Conservation (phyloP, 1,140 invertebrate species). For the Drosophila navojoa region DNA sequence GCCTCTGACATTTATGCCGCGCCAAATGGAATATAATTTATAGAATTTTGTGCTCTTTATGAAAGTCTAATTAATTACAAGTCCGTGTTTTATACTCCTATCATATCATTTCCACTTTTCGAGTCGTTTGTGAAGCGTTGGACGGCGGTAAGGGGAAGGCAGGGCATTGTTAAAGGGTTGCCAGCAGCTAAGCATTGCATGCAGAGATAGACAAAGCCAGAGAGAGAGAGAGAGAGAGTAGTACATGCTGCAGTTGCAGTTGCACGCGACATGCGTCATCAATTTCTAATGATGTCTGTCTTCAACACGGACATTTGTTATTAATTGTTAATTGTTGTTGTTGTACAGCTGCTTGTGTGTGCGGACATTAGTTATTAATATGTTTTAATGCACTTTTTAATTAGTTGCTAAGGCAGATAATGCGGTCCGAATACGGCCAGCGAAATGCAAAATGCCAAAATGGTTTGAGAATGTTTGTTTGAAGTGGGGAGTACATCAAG, state of each 20-base stretch:
- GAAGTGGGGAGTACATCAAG: too few relatives aligned
- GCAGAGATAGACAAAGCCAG: slow-evolving; percentile 21
- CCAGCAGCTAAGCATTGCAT: slow-evolving; percentile 33
- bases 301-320: slow-evolving; percentile 54
- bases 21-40: slow-evolving; percentile 76
- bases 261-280: slow-evolving; percentile 82
- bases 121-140: slow-evolving; percentile 3
- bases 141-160: background rate
- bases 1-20: slow-evolving; percentile 70
- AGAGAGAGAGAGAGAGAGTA: background rate
- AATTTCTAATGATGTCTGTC: slow-evolving; percentile 82
- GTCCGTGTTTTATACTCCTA: slow-evolving; percentile 50
- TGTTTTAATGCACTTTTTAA: slow-evolving; percentile 49
- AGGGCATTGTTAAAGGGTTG: slow-evolving; percentile 48
- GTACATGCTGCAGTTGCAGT: slow-evolving; percentile 41
- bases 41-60: slow-evolving; percentile 82
- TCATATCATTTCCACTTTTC: slow-evolving; percentile 51
- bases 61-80: slow-evolving; percentile 78
- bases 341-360: background rate
- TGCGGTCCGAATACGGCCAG: background rate
- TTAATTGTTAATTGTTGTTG: slow-evolving; percentile 45
- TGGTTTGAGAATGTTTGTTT: too few relatives aligned
- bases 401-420: slow-evolving; percentile 17
- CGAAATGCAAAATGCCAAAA: background rate
- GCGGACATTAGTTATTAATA: slow-evolving; percentile 70